phyloP scores from a whole-genome alignment of 2,888 invertebrate genomes.

The Hofmannophila pseudospretella region DNA sequence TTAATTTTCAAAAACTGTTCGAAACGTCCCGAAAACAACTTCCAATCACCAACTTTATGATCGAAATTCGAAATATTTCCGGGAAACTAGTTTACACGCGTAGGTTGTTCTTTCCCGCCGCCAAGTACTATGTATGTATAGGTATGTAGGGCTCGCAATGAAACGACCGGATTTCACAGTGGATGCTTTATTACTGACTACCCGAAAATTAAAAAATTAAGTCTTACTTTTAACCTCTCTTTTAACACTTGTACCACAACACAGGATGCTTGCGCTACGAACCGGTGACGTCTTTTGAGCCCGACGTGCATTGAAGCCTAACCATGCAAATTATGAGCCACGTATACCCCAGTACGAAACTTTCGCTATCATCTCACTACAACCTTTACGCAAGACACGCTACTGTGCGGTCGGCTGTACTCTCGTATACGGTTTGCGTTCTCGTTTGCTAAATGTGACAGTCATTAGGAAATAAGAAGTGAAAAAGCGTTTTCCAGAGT shows the following conservation, averaged over 20 bases:
- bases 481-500: background rate
- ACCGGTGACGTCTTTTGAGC: constrained; percentile 41
- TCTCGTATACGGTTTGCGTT: background rate
- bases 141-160: too few species aligned
- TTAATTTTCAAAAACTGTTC: too few species aligned
- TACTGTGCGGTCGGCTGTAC: constrained; percentile 6
- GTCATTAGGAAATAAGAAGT: constrained; percentile 11
- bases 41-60: too few species aligned
- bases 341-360: constrained; percentile 21
- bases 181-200: too few species aligned
- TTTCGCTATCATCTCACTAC: constrained; percentile 8
- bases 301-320: constrained; percentile 34
- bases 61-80: too few species aligned
- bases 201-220: too few species aligned
- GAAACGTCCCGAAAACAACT: too few species aligned
- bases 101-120: too few species aligned
- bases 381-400: constrained; percentile 1
- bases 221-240: too few species aligned
- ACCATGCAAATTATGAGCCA: constrained; percentile 50
- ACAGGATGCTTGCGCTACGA: constrained; percentile 21
- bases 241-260: constrained; percentile 17
- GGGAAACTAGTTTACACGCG: too few species aligned
- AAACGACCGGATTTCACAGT: too few species aligned
- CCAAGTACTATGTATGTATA: too few species aligned
- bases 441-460: constrained; percentile 7